phyloP scores from a whole-genome alignment of 2,113 vertebrate genomes.

The Larimichthys crocea region DNA sequence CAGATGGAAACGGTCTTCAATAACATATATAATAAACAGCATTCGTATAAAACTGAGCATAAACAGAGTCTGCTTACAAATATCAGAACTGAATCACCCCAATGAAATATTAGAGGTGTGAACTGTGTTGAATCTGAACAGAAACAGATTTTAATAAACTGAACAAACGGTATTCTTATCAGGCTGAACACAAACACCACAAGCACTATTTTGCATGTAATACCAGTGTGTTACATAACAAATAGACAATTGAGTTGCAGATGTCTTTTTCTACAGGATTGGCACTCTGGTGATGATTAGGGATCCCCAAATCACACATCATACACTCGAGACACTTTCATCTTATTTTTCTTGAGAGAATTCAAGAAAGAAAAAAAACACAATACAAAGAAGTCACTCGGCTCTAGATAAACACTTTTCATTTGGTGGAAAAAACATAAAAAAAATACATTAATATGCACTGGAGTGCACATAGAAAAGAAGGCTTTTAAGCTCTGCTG shows the following conservation, averaged over 20 bases:
- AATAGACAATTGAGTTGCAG: constrained; percentile 27
- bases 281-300: constrained; percentile 64
- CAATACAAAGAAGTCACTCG: constrained; percentile 9
- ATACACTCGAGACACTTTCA: constrained; percentile 19
- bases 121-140: constrained; percentile 10
- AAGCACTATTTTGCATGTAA: constrained; percentile 49
- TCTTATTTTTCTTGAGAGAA: constrained; percentile 9
- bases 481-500: constrained; percentile 43
- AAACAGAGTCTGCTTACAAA: constrained; percentile 18
- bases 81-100: not conserved
- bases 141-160: too few relatives aligned
- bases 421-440: constrained; percentile 27
- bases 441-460: constrained; percentile 44
- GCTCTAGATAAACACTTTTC: constrained; percentile 32
- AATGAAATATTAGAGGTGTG: constrained; percentile 3
- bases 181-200: constrained; percentile 5
- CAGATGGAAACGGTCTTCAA: constrained; percentile 7
- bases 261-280: constrained; percentile 44
- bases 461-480: constrained; percentile 36
- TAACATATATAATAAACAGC: not conserved
- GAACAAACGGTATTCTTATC: not conserved
- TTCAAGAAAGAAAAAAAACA: constrained; percentile 1
- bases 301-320: constrained; percentile 40
- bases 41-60: too few relatives aligned
- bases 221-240: constrained; percentile 42